These are phyloP conservation scores for Drosophila fungiperda DNA, from an alignment of 2,888 invertebrate species.

Conservation along the genomic window DNA sequence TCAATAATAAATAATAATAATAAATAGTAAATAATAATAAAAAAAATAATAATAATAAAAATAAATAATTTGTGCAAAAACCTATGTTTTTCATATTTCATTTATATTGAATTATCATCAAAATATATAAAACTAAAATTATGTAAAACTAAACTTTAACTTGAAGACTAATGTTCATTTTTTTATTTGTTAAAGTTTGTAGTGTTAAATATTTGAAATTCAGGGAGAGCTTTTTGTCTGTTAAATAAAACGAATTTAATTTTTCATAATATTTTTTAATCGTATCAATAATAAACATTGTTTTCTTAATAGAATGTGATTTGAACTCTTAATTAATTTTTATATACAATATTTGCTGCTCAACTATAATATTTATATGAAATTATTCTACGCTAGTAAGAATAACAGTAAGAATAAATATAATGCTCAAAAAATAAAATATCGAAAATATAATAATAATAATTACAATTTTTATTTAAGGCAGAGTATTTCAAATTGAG, in stretches of 20 bases:
- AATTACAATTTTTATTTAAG: not conserved
- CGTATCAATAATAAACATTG: not conserved
- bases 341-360: not conserved
- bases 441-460: not conserved
- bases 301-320: not conserved
- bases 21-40: too few relatives aligned
- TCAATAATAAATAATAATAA: too few relatives aligned
- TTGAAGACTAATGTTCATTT: not conserved
- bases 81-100: too few relatives aligned
- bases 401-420: not conserved
- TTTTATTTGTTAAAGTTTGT: not conserved
- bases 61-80: too few relatives aligned
- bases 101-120: too few relatives aligned
- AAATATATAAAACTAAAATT: too few relatives aligned
- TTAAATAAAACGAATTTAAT: not conserved
- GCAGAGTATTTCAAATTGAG: constrained; percentile 14
- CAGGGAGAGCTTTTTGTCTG: not conserved
- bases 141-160: too few relatives aligned
- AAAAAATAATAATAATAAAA: too few relatives aligned
- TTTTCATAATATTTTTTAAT: not conserved
- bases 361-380: not conserved
- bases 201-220: not conserved
- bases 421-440: not conserved
- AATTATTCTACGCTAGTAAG: not conserved
- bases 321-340: not conserved